Percentiles rank a stretch among this genome's conserved stretches.
Evolutionary conservation across 2,113 vertebrate genomes (phyloP).

Genomic region (Vulpes lagopus): DNA sequence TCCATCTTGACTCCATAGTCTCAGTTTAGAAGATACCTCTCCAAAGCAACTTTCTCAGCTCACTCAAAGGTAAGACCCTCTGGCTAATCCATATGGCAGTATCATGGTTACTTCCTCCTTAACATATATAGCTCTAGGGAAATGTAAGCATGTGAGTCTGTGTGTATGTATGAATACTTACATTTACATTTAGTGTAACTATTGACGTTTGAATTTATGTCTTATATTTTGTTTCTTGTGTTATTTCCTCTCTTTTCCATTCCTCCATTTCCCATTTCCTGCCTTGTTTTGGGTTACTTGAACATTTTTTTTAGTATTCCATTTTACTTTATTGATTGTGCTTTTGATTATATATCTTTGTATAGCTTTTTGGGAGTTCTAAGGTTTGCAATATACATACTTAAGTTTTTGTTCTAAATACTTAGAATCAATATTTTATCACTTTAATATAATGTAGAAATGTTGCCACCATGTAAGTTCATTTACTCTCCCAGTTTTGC

Average conservation of each 20-base stretch:
- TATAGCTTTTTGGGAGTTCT: conserved; percentile 7
- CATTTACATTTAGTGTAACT: conserved; percentile 32
- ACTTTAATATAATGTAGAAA: neutral
- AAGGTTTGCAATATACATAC: neutral
- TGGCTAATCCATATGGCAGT: neutral
- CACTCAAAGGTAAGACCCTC: neutral
- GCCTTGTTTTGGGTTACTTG: conserved; percentile 9
- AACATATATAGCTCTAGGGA: neutral
- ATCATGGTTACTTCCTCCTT: neutral
- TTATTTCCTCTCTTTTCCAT: neutral
- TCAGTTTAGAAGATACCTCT: neutral
- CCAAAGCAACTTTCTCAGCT: conserved; percentile 19
- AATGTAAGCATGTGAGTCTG: neutral
- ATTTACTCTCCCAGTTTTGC: neutral
- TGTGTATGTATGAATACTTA: neutral
- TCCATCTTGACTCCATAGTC: neutral
- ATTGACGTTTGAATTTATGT: conserved; percentile 19
- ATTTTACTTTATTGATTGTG: neutral
- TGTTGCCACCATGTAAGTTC: neutral
- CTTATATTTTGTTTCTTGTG: conserved; percentile 10
- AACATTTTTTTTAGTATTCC: neutral
- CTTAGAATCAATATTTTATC: neutral
- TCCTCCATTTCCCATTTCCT: neutral
- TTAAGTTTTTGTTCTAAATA: neutral
- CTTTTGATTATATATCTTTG: neutral